A percentile compares a stretch with the other conserved stretches of the same genome.
These are phyloP conservation scores for Hesperophylax magnus DNA, from an alignment of 1,140 invertebrate species.

Conservation along the genomic window DNA sequence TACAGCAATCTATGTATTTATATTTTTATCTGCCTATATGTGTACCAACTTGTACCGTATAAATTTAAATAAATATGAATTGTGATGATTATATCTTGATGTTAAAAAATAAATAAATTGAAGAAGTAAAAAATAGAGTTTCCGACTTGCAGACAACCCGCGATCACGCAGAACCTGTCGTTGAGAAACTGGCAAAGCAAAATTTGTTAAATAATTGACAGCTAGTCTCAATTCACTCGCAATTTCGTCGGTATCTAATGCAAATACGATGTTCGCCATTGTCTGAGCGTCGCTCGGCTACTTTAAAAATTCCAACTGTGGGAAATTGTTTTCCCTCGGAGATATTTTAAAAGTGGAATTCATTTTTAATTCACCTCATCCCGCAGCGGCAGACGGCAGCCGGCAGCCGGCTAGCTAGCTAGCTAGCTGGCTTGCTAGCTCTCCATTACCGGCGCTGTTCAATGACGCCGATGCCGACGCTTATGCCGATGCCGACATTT, in stretches of 20 bases:
- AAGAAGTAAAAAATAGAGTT: too few species aligned
- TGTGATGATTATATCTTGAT: too few species aligned
- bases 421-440: conserved; percentile 1
- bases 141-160: not conserved
- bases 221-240: conserved; percentile 6
- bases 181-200: not conserved
- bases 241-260: conserved; percentile 45
- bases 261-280: conserved; percentile 41
- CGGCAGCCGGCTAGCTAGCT: not conserved
- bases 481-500: conserved; percentile 10
- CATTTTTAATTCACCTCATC: conserved; percentile 56
- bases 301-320: conserved; percentile 44
- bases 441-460: conserved; percentile 27
- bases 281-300: conserved; percentile 24
- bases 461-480: not conserved
- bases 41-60: too few species aligned
- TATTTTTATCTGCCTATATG: too few species aligned
- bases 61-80: too few species aligned
- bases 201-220: conserved; percentile 38
- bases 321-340: conserved; percentile 53
- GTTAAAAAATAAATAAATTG: too few species aligned
- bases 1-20: too few species aligned
- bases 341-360: conserved; percentile 55
- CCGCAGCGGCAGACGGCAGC: not conserved
- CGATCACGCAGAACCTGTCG: not conserved